Evolutionary conservation across 2,888 invertebrate species (phyloP).

Genomic region (Cristatella mucedo): DNA sequence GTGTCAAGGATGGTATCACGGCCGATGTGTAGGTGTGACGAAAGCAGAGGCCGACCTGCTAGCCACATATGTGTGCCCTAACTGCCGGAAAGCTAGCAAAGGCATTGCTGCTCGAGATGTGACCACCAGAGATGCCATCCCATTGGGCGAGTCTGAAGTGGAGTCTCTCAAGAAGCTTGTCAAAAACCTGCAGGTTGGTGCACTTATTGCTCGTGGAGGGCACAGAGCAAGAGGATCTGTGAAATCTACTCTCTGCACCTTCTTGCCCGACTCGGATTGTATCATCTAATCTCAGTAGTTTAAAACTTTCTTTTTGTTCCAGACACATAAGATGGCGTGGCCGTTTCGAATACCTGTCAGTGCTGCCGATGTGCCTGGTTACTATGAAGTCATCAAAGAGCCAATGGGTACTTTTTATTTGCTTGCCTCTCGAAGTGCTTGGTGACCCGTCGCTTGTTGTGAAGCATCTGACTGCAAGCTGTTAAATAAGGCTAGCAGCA

Average conservation of each 20-base stretch:
- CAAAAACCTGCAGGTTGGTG: conserved; percentile 63
- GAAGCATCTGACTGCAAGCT: too few species aligned
- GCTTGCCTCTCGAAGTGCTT: too few species aligned
- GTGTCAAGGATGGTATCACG: conserved; percentile 98
- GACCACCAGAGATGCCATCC: conserved; percentile 52
- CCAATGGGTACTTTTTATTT: conserved; percentile 44
- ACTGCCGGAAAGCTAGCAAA: conserved; percentile 74
- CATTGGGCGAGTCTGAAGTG: conserved; percentile 17
- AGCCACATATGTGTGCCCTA: conserved; percentile 88
- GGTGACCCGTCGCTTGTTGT: too few species aligned
- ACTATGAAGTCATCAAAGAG: conserved; percentile 53
- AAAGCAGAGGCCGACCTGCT: conserved; percentile 54
- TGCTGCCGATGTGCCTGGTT: conserved; percentile 85
- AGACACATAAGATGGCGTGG: conserved; percentile 89
- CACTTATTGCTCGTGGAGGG: background rate
- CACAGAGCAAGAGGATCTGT: background rate
- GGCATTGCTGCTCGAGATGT: conserved; percentile 46
- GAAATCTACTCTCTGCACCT: background rate
- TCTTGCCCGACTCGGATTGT: too few species aligned
- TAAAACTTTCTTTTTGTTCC: conserved; percentile 16
- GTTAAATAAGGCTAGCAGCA: too few species aligned
- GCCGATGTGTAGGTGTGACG: conserved; percentile 68
- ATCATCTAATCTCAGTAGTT: background rate
- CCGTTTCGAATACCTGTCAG: conserved; percentile 95
- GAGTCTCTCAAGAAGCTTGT: conserved; percentile 67